These are phyloP conservation scores for Sisyra nigra DNA, from an alignment of 2,888 invertebrate species.

Conservation along the genomic window DNA sequence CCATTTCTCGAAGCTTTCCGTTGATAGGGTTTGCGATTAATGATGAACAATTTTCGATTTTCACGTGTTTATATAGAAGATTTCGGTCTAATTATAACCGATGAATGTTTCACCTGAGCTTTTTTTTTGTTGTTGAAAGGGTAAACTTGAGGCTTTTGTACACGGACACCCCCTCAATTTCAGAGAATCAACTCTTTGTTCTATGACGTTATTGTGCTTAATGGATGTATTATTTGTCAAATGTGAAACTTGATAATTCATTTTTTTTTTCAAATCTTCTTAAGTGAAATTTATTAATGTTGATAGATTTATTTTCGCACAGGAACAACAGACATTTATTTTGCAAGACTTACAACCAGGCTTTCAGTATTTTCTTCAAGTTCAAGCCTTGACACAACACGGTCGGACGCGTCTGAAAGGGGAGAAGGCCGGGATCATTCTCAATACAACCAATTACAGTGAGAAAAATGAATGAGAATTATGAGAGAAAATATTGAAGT, in stretches of 20 bases:
- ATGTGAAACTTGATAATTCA: background rate
- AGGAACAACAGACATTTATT: slow-evolving; percentile 46
- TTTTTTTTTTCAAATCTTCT: background rate
- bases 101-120: too few species aligned
- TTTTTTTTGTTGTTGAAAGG: too few species aligned
- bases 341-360: slow-evolving; percentile 48
- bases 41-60: too few species aligned
- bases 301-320: slow-evolving; percentile 20
- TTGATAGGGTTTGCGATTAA: too few species aligned
- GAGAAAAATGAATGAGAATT: slow-evolving; percentile 19
- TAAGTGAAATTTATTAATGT: background rate
- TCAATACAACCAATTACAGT: slow-evolving; percentile 46
- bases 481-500: background rate
- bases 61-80: too few species aligned
- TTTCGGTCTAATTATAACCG: too few species aligned
- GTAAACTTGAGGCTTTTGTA: too few species aligned
- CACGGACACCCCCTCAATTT: too few species aligned
- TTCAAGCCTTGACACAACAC: slow-evolving; percentile 55
- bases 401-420: slow-evolving; percentile 51
- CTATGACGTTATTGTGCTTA: background rate
- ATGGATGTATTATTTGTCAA: background rate
- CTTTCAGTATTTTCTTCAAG: slow-evolving; percentile 62
- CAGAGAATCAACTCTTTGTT: background rate
- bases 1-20: too few species aligned
- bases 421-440: slow-evolving; percentile 49